Base-by-base conservation (phyloP, 2,113 vertebrate species). In the Cyphomyrus discorhynchus region DNA sequence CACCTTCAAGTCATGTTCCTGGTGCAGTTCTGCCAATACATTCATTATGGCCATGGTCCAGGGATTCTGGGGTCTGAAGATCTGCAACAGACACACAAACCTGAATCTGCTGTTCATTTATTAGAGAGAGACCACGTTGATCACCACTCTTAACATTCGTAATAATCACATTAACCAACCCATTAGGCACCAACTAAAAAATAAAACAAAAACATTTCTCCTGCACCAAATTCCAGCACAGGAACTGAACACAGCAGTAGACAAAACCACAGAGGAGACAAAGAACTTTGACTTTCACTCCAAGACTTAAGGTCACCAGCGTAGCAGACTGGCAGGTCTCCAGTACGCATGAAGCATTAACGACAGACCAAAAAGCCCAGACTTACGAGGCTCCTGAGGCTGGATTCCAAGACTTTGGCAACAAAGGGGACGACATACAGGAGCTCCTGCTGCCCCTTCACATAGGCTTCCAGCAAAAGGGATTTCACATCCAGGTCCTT, bases 1-100 rank as follows among this genome's bases (percentile, higher is more conserved):
- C 95, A 99, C 98, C 96, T 99, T 99, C 89, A 99, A 95, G 91
- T 99, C 98, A 92, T 99, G 98, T 90, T 99, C 98, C 91, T 99
- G 98, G 93, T 99, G 98, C 27, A 99, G 95, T 91, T 99, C 98
- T 91, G 98, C 98, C 74, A 99, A 95, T 94, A 99, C 98, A 96
- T 99, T 99, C 98, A 99, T 99, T 92, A 99, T 98, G 88, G 98
- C 98, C 98, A 99, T 99, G 0, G 98, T 99, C 98, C 98, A 99
- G 0, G 98, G 98, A 89, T 99, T 99, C 93, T 98, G 98, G 84
- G 98, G 98, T 87, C 98, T 97, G 94, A 99, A 99, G 91, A 99
- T 97, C 98, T 99, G 86, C 6, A 95, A 90, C 3, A 39, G n/a
- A 80, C 0, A 90, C 9, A 82, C 58, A 27, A 42, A 24, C 21